Percentiles rank a stretch among this genome's conserved stretches.
phyloP scores from a whole-genome alignment of 2,113 vertebrate species.

The Nasalis larvatus region DNA sequence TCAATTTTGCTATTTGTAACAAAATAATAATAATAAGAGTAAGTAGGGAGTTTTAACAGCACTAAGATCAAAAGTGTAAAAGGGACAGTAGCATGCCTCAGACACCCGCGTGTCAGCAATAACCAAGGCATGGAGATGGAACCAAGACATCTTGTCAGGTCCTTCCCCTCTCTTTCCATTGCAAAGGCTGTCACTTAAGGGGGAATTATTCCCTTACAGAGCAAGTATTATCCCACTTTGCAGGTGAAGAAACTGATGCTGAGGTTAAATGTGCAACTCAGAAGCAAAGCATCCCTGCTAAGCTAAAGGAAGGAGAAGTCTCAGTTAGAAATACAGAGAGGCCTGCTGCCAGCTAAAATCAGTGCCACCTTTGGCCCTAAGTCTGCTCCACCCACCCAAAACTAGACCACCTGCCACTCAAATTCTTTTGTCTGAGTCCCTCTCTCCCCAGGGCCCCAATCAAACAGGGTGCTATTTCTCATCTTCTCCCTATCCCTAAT shows the following conservation, averaged over 20 bases:
- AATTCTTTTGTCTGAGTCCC: neutral
- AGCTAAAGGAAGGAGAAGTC: neutral
- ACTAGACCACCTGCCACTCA: neutral
- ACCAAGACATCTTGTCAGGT: neutral
- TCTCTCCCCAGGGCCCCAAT: neutral
- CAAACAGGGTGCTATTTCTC: neutral
- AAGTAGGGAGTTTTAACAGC: neutral
- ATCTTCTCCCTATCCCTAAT: neutral
- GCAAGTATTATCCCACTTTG: neutral
- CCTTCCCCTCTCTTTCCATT: neutral
- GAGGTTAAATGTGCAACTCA: neutral
- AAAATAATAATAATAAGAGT: neutral
- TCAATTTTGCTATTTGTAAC: neutral
- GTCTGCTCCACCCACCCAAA: neutral
- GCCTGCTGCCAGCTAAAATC: neutral
- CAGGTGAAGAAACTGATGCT: neutral
- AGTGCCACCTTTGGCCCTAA: neutral
- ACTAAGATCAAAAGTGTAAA: neutral
- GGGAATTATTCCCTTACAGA: neutral
- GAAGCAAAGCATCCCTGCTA: neutral
- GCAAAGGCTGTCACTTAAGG: neutral
- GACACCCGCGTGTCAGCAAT: neutral
- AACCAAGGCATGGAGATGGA: neutral
- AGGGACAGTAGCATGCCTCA: neutral
- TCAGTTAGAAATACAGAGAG: neutral